Evolutionary conservation across 92 coral and sea anemone species (phyloP).

Genomic region (Paragorgia papillata): DNA sequence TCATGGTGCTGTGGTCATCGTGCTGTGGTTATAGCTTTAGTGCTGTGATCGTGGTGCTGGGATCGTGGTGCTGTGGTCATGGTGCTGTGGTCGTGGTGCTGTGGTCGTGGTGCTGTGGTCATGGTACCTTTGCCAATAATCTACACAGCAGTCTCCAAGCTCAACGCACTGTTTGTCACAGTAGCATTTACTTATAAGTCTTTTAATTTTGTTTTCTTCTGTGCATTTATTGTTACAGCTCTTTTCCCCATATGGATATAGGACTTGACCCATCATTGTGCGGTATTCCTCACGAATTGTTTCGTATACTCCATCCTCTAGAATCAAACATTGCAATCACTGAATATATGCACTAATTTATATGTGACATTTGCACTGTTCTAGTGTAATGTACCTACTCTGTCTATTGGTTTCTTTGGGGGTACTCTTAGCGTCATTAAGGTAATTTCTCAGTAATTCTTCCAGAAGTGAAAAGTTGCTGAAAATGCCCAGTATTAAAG

Average conservation of each 20-base stretch:
- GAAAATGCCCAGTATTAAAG: too few species aligned
- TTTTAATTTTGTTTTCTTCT: not conserved
- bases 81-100: too few species aligned
- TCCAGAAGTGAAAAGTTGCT: too few species aligned
- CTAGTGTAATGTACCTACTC: not conserved
- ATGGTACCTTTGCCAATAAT: slow-evolving; percentile 46
- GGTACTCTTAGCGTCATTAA: too few species aligned
- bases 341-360: not conserved
- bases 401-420: too few species aligned
- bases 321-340: not conserved
- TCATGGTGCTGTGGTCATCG: too few species aligned
- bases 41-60: too few species aligned
- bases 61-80: too few species aligned
- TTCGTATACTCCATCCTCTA: not conserved
- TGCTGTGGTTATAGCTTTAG: too few species aligned
- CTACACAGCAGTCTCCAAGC: slow-evolving; percentile 29
- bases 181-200: not conserved
- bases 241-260: not conserved
- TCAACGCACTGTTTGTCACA: slow-evolving; percentile 30
- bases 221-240: slow-evolving; percentile 9
- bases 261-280: not conserved
- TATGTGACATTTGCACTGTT: not conserved
- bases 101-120: too few species aligned
- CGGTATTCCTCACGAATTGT: not conserved
- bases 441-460: too few species aligned